Conservation (phyloP, 1,140 invertebrate species). For the Trypoxylus dichotomus region DNA sequence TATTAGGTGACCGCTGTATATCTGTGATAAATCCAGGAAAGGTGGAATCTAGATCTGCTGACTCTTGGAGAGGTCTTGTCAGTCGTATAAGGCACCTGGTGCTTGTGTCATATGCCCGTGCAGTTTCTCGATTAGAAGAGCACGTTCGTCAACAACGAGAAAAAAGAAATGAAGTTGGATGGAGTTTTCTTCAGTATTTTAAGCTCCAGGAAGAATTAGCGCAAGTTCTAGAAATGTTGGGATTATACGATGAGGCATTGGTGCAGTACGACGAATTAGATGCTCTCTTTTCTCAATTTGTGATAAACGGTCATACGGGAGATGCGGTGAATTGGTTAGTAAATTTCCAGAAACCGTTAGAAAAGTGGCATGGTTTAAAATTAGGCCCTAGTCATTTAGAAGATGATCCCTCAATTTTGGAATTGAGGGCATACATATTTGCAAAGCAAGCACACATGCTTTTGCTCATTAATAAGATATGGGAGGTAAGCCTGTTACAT, state of each 20-base stretch:
- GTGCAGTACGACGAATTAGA: slow-evolving; percentile 97
- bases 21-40: slow-evolving; percentile 89
- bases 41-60: slow-evolving; percentile 82
- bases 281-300: slow-evolving; percentile 95
- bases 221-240: slow-evolving; percentile 92
- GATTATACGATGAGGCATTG: slow-evolving; percentile 89
- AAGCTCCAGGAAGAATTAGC: slow-evolving; percentile 93
- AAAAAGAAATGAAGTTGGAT: slow-evolving; percentile 83
- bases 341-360: slow-evolving; percentile 74
- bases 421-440: slow-evolving; percentile 94
- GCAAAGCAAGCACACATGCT: slow-evolving; percentile 88
- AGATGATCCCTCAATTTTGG: slow-evolving; percentile 63
- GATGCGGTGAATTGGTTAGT: slow-evolving; percentile 80
- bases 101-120: slow-evolving; percentile 84
- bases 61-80: slow-evolving; percentile 86
- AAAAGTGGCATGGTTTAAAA: slow-evolving; percentile 80
- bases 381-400: slow-evolving; percentile 56
- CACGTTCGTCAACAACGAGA: slow-evolving; percentile 87
- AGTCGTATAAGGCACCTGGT: slow-evolving; percentile 80
- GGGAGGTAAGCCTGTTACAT: slow-evolving; percentile 66
- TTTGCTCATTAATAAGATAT: slow-evolving; percentile 73
- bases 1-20: slow-evolving; percentile 73
- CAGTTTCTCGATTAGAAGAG: slow-evolving; percentile 86
- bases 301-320: slow-evolving; percentile 86
- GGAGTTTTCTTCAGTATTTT: slow-evolving; percentile 96